A percentile compares a stretch with the other conserved stretches of the same genome.
These are phyloP conservation scores for Sphenopsis melanotis DNA, from an alignment of 2,797 vertebrate genomes.

Conservation along the genomic window DNA sequence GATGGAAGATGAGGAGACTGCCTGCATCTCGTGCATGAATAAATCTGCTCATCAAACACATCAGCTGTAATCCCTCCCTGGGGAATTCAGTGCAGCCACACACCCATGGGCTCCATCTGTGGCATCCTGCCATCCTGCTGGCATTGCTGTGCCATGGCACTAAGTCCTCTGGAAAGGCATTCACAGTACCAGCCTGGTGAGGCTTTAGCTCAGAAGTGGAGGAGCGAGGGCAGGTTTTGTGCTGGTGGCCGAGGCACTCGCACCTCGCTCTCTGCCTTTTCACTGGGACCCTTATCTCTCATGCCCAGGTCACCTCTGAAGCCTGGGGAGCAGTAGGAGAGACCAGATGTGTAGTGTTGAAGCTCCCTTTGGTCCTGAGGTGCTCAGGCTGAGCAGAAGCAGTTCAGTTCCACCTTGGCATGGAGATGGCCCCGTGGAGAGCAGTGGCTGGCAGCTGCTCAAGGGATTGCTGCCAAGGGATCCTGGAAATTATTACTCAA, in stretches of 20 bases:
- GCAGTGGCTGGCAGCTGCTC: not conserved
- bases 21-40: not conserved
- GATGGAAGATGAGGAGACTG: not conserved
- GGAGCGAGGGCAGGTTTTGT: not conserved
- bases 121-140: not conserved
- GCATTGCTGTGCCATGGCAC: not conserved
- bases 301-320: not conserved
- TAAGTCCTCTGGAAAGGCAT: not conserved
- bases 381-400: not conserved
- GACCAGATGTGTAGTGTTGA: accelerated
- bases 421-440: not conserved
- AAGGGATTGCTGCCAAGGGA: not conserved
- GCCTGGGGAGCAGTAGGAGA: not conserved
- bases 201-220: not conserved
- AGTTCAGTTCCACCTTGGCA: accelerated
- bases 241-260: accelerated
- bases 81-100: not conserved
- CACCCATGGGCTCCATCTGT: not conserved
- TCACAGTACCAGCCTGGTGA: not conserved
- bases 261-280: not conserved
- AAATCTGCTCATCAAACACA: not conserved
- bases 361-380: not conserved
- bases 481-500: not conserved
- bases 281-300: not conserved
- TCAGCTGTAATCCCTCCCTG: not conserved